Percentiles rank a stretch among this genome's conserved stretches.
Conservation (phyloP, 2,113 vertebrate genomes). For the Rana temporaria region DNA sequence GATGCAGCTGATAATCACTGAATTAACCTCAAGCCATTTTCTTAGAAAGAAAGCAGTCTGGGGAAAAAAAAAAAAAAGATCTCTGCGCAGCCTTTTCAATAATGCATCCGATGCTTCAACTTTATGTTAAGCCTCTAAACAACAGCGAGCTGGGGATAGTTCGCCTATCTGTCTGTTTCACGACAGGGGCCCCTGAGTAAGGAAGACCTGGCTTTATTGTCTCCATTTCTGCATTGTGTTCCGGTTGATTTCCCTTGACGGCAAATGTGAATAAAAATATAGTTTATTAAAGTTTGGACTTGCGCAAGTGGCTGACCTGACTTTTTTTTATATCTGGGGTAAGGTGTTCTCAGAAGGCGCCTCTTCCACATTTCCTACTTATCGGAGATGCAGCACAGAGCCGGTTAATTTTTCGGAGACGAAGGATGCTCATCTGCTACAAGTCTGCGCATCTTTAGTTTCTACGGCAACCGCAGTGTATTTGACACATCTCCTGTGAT, state of each 20-base stretch:
- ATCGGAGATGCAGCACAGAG: neutral
- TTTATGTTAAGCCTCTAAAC: constrained; percentile 21
- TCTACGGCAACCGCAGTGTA: constrained; percentile 39
- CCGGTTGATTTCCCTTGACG: constrained; percentile 1
- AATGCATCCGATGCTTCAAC: constrained; percentile 34
- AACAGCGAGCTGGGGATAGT: neutral
- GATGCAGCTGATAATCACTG: constrained; percentile 34
- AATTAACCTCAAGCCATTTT: constrained; percentile 42
- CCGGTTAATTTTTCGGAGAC: constrained; percentile 37
- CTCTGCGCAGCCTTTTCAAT: constrained; percentile 25
- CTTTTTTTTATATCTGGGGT: constrained; percentile 35
- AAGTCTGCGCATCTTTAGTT: constrained; percentile 49
- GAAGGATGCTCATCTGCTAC: constrained; percentile 46
- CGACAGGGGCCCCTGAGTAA: neutral
- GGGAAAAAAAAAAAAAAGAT: neutral
- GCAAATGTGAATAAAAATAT: constrained; percentile 7
- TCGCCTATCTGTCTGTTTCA: neutral
- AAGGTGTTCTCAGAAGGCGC: constrained; percentile 9
- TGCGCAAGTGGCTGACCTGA: constrained; percentile 33
- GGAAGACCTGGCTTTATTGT: neutral
- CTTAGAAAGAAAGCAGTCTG: constrained; percentile 37
- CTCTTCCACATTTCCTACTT: neutral
- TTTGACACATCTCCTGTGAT: constrained; percentile 47
- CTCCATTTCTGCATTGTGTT: constrained; percentile 4
- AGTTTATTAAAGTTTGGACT: constrained; percentile 39